Base-by-base conservation (phyloP, 2,888 invertebrate genomes). In the Drosophila picticornis region DNA sequence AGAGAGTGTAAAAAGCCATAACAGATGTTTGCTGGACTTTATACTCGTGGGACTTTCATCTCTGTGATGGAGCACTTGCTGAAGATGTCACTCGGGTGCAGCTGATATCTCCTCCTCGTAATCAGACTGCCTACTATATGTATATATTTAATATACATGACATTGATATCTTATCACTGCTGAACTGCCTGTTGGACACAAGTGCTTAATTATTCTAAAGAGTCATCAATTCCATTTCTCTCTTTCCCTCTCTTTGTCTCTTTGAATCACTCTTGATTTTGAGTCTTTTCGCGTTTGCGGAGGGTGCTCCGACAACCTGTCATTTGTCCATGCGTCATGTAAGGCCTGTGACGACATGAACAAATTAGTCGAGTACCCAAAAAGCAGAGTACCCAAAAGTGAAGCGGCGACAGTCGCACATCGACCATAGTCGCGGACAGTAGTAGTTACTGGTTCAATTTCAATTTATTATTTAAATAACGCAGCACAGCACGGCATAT, bases 251-350 rank as follows among this genome's bases (percentile, higher is more conserved):
- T 50, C 50, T 27, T 59, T 59, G 69, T 70, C 52, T 29, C 11
- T 27, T 36, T 40, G 52, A 55, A 61, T 46, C 38, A 52, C 22
- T 25, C 6, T 40, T 60, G 46, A 29, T 36, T 43, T 66, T 16
- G 51, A 58, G 38, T 61, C 32, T 62, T 60, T 43, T 29, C 22
- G 29, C 51, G 16, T 19, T 46, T 32, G 53, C 6, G 48, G 1
- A 34, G 25, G 25, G 38, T 27, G 34, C 31, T 58, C 43, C 59
- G 63, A 73, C 40, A 29, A 40, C 13, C 63, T 81, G 74, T 63
- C 83, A 80, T 88, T 76, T 66, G 65, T 65, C 40, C 38, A 75
- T 88, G 86, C 90, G 90, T 88, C 88, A 83, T 63, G 31, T 31
- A 9, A 1, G 25, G 10, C n/a, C 62, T 52, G 72, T 90, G 84